Evolutionary conservation across 2,113 vertebrate species (phyloP).

Genomic region (Hippocampus mohnikei): DNA sequence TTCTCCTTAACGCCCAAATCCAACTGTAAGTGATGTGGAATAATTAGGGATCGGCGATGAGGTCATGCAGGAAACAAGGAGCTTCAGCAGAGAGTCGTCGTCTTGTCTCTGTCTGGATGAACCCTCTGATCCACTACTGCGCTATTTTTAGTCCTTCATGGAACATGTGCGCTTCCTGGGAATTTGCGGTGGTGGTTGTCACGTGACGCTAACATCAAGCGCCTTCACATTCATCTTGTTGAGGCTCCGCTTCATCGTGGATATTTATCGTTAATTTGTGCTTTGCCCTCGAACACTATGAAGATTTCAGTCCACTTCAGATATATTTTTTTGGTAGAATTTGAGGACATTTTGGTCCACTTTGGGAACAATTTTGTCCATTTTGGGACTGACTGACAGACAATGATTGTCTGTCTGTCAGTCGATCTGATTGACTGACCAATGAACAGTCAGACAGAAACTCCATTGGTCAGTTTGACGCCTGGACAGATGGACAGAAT

Average conservation of each 20-base stretch:
- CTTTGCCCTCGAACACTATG: neutral
- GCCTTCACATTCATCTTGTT: slow-evolving; percentile 43
- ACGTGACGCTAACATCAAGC: slow-evolving; percentile 57
- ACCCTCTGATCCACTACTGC: slow-evolving; percentile 62
- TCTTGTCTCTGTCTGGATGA: slow-evolving; percentile 50
- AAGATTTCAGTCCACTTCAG: neutral
- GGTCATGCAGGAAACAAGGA: slow-evolving; percentile 43
- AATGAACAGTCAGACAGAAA: neutral
- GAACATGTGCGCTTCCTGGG: slow-evolving; percentile 58
- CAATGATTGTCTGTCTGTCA: too few species aligned
- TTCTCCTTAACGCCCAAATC: slow-evolving; percentile 30
- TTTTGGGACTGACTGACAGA: neutral
- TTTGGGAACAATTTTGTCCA: neutral
- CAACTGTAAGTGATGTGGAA: slow-evolving; percentile 50
- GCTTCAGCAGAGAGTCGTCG: slow-evolving; percentile 41
- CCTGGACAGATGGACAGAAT: neutral
- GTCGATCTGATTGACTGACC: too few species aligned
- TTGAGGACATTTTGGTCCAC: neutral
- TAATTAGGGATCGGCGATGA: slow-evolving; percentile 58
- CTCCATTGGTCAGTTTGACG: too few species aligned
- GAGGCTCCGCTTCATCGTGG: slow-evolving; percentile 12
- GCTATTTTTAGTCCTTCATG: slow-evolving; percentile 64
- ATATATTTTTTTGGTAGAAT: neutral
- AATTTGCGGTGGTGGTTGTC: slow-evolving; percentile 63
- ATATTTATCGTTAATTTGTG: slow-evolving; percentile 33